phyloP scores from a whole-genome alignment of 2,888 invertebrate genomes.

The Dinocampus coccinellae region DNA sequence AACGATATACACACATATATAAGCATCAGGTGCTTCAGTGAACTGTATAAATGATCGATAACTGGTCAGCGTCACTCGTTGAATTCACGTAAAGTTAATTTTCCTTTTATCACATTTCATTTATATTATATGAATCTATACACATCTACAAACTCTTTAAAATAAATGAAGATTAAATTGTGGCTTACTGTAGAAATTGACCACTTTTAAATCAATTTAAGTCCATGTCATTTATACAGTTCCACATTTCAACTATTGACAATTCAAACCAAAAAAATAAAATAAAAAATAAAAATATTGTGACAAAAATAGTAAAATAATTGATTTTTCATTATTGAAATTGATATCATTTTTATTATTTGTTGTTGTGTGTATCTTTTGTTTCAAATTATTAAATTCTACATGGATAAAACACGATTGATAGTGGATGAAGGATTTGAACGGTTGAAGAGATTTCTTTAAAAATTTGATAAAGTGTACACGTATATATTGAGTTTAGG shows the following conservation, averaged over 20 bases:
- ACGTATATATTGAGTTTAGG: background rate
- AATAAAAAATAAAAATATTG: no score
- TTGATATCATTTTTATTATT: background rate
- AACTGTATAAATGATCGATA: slow-evolving; percentile 23
- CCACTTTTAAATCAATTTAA: background rate
- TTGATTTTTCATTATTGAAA: no score
- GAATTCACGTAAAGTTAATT: slow-evolving; percentile 12
- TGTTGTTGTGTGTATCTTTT: no score
- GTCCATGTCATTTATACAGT: no score
- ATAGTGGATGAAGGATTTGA: no score
- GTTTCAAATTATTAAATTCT: background rate
- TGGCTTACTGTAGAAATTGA: background rate
- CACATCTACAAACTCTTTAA: background rate
- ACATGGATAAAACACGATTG: background rate
- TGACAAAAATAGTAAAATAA: no score
- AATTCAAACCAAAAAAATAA: no score
- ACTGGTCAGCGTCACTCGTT: slow-evolving; percentile 18
- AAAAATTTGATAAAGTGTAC: slow-evolving; percentile 7
- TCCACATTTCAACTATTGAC: no score
- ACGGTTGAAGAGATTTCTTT: background rate
- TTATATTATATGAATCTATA: background rate
- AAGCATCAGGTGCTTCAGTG: background rate
- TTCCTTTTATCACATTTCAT: background rate
- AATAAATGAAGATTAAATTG: background rate
- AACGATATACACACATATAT: background rate